Percentiles rank a stretch among this genome's conserved stretches.
These are phyloP conservation scores for Ciconia nigra DNA, from an alignment of 2,797 vertebrate genomes.

Conservation along the genomic window DNA sequence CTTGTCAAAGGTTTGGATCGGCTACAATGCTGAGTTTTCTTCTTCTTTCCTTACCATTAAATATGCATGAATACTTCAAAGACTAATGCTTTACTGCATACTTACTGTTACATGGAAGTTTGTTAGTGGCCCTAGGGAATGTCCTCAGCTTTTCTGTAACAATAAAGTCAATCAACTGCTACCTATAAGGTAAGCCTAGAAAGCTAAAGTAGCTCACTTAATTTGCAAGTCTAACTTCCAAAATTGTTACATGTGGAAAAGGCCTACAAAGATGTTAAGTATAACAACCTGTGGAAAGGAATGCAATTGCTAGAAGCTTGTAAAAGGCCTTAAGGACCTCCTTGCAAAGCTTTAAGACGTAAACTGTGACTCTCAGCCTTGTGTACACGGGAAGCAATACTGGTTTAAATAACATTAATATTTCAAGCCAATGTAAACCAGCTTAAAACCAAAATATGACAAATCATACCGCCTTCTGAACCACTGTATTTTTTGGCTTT, in stretches of 20 bases:
- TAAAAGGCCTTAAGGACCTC: neutral
- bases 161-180: slow-evolving; percentile 38
- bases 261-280: neutral
- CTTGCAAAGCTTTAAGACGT: neutral
- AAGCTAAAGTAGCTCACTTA: neutral
- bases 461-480: neutral
- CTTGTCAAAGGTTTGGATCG: neutral
- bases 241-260: neutral
- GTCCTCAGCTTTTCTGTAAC: slow-evolving; percentile 14
- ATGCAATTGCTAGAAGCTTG: neutral
- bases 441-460: neutral
- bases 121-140: slow-evolving; percentile 32
- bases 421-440: neutral
- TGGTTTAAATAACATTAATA: neutral
- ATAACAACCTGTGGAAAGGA: neutral
- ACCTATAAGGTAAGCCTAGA: neutral
- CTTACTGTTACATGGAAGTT: neutral
- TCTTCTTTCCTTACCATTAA: neutral
- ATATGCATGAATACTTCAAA: slow-evolving; percentile 41
- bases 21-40: neutral
- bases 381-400: neutral
- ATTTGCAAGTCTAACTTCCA: slow-evolving; percentile 50
- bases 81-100: neutral
- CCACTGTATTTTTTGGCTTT: neutral
- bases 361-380: neutral